Evolutionary conservation across 2,888 invertebrate species (phyloP).

Genomic region (Synergus umbraculus): DNA sequence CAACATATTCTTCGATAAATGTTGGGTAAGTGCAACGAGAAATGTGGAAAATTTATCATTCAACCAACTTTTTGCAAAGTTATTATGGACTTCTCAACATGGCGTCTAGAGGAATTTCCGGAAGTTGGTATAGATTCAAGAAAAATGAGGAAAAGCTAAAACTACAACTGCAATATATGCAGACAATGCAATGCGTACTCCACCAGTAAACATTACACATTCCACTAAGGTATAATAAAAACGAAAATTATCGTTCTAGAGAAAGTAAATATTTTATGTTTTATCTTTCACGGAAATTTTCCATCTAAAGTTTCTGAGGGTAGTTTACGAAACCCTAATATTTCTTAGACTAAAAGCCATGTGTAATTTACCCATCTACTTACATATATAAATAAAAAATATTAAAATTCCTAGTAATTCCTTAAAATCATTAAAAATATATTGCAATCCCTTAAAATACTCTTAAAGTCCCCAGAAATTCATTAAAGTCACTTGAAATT

Average conservation of each 20-base stretch:
- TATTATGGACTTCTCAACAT: slow-evolving; percentile 10
- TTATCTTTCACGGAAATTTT: background rate
- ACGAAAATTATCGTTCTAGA: background rate
- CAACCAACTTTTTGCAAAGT: slow-evolving; percentile 7
- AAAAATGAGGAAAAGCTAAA: background rate
- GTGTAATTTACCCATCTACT: too few relatives aligned
- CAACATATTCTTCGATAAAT: slow-evolving; percentile 22
- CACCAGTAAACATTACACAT: slow-evolving; percentile 3
- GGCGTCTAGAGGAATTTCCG: background rate
- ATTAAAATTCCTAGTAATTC: too few relatives aligned
- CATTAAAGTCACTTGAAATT: too few relatives aligned
- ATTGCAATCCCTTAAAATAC: too few relatives aligned
- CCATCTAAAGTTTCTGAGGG: background rate
- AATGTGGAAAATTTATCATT: slow-evolving; percentile 3
- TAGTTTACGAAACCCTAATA: too few relatives aligned
- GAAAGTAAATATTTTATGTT: background rate
- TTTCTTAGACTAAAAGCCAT: too few relatives aligned
- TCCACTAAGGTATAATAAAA: background rate
- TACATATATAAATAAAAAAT: too few relatives aligned
- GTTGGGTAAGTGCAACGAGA: background rate
- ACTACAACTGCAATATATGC: slow-evolving; percentile 7
- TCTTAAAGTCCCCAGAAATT: too few relatives aligned
- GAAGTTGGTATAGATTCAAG: slow-evolving; percentile 4
- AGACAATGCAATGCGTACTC: background rate
- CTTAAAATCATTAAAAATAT: too few relatives aligned